A percentile compares a stretch with the other conserved stretches of the same genome.
Conservation (phyloP, 2,797 vertebrate genomes). For the Artibeus jamaicensis region DNA sequence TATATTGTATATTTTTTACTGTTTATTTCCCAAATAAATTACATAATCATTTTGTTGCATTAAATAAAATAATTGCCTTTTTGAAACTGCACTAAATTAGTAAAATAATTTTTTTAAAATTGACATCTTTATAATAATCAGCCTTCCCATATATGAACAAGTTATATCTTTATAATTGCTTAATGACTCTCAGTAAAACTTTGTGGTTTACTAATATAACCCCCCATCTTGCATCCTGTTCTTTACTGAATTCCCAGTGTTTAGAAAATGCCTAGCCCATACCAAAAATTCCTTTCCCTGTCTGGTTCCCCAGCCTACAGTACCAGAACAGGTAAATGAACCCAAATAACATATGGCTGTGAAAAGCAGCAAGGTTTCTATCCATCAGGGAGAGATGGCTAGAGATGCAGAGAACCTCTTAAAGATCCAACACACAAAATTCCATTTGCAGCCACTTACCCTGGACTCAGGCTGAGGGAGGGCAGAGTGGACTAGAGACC, state of each 20-base stretch:
- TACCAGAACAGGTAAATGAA: too few relatives aligned
- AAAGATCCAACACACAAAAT: too few relatives aligned
- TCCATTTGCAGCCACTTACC: too few relatives aligned
- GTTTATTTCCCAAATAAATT: background rate
- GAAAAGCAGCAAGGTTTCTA: too few relatives aligned
- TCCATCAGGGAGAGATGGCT: too few relatives aligned
- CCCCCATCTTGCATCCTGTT: background rate
- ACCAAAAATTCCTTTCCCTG: too few relatives aligned
- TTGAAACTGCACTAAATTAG: background rate
- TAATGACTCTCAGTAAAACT: background rate
- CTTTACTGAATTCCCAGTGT: background rate
- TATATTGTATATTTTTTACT: background rate
- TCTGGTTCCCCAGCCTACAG: too few relatives aligned
- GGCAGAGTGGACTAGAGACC: too few relatives aligned
- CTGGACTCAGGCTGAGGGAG: too few relatives aligned
- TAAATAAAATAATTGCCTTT: background rate
- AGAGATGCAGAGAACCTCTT: too few relatives aligned
- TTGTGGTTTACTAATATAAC: background rate
- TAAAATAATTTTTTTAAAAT: slow-evolving; percentile 12
- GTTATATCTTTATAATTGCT: background rate
- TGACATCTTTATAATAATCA: background rate
- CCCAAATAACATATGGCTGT: too few relatives aligned
- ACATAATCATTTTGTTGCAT: background rate
- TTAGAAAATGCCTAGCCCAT: background rate
- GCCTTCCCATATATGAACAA: background rate